A percentile compares a stretch with the other conserved stretches of the same genome.
These are phyloP conservation scores for Rhodeus uyekii DNA, from an alignment of 2,797 vertebrate genomes.

Conservation along the genomic window DNA sequence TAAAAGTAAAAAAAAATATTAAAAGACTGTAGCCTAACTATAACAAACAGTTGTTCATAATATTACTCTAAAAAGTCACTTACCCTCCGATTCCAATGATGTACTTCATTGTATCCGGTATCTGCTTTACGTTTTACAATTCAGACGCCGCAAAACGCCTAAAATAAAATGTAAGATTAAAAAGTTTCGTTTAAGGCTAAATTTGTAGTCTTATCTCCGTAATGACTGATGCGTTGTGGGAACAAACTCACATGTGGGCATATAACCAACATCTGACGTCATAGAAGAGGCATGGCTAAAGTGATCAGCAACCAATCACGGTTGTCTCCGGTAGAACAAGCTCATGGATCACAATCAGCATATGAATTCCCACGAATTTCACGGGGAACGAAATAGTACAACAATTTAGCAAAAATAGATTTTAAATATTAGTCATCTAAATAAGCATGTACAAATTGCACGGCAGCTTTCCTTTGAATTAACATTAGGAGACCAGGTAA, in stretches of 20 bases:
- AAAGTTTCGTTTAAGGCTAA: neutral
- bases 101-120: constrained; percentile 79
- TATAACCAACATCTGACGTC: constrained; percentile 19
- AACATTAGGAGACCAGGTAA: too few relatives aligned
- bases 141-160: neutral
- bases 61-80: constrained; percentile 58
- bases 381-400: too few relatives aligned
- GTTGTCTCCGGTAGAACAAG: neutral
- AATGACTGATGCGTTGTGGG: neutral
- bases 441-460: neutral
- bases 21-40: neutral
- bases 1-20: too few relatives aligned
- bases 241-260: neutral
- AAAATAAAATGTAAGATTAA: neutral
- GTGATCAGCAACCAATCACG: neutral
- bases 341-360: neutral
- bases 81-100: constrained; percentile 94
- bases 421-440: neutral
- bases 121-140: neutral
- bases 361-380: neutral
- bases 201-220: neutral
- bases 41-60: neutral
- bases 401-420: neutral
- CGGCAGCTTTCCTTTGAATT: neutral
- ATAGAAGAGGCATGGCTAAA: neutral